phyloP scores from a whole-genome alignment of 2,797 vertebrate genomes.

The Thunnus albacares region DNA sequence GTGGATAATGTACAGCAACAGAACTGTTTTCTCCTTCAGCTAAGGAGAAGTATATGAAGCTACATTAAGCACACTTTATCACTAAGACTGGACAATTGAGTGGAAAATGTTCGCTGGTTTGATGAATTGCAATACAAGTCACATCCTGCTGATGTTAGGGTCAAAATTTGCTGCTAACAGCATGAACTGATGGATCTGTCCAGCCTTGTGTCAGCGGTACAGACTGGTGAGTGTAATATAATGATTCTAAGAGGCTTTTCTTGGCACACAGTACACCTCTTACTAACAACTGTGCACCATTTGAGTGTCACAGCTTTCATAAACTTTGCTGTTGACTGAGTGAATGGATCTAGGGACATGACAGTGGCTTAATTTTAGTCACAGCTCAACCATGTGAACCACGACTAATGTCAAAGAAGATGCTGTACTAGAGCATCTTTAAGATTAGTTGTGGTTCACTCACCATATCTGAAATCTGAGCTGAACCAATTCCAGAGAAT shows the following conservation, averaged over 20 bases:
- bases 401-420: too few species aligned
- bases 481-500: too few species aligned
- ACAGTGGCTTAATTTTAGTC: background rate
- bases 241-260: constrained; percentile 5
- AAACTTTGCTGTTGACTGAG: background rate
- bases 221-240: constrained; percentile 11
- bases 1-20: constrained; percentile 14
- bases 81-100: background rate
- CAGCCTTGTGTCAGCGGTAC: constrained; percentile 14
- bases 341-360: constrained; percentile 14
- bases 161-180: constrained; percentile 4
- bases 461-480: background rate
- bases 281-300: background rate
- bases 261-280: constrained; percentile 2
- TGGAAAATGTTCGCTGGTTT: constrained; percentile 3
- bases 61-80: background rate
- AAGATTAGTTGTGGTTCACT: constrained; percentile 15
- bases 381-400: background rate
- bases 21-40: constrained; percentile 15
- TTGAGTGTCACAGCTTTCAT: constrained; percentile 16
- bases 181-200: constrained; percentile 17
- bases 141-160: constrained; percentile 10
- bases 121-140: constrained; percentile 18
- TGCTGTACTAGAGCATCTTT: background rate
- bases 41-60: constrained; percentile 7